Evolutionary conservation across 2,888 invertebrate genomes (phyloP), one percentile per base, ranked within the genome.

Genomic region (Dasysyrphus albostriatus): DNA sequence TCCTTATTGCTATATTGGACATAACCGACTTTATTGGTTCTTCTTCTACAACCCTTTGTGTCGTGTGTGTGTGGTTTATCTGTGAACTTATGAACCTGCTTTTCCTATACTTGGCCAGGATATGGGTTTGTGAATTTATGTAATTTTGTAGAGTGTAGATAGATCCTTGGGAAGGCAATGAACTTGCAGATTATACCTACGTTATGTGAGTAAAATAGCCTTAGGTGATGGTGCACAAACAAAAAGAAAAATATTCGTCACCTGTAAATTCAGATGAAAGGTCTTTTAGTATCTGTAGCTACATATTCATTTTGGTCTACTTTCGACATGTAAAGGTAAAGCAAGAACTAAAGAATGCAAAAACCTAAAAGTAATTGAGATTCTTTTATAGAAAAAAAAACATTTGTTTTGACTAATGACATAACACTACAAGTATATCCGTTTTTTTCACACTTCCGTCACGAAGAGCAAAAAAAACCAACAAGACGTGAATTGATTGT

Each of bases 401-500:
- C 44, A 72, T 58, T 74, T 82, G 85, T 74, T 58, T 73, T 85
- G 85, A 85, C 82, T 74, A 85, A 85, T 85, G 85, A 51, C 49
- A 54, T 49, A 42, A 77, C 73, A 85, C 82, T 74, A 82, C 81
- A 82, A 82, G 81, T 76, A 85, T 77, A 82, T 85, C 85, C 82
- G 81, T 81, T 61, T 44, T 73, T 85, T 73, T 85, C 82, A 85
- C 67, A 73, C 73, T 80, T 76, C 69, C 75, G 58, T 58, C 58
- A 37, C 65, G 9, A 49, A n/a, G 56, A 32, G 24, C 61, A 70
- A 58, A 16, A 32, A 65, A 54, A 65, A 61, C 2, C 12, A 84
- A 85, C 85, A 77, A 85, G 85, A 82, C 82, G 81, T 85, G 73
- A 82, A 85, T 85, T 85, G 85, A 85, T 85, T 85, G 85, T 85